Base-by-base conservation (phyloP, 1,140 invertebrate species). In the Planococcus citri region DNA sequence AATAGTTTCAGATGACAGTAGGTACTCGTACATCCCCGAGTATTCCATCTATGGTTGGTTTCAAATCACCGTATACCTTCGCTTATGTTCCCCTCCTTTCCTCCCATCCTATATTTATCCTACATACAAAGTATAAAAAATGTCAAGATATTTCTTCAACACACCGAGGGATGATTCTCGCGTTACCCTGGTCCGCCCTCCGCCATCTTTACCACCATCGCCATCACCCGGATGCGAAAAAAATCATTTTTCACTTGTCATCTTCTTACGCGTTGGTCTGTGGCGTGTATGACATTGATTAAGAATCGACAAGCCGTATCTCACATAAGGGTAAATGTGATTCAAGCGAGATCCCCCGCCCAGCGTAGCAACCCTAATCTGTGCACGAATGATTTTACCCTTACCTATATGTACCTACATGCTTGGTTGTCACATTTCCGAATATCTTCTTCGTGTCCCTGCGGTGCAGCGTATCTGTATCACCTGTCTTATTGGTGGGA, bases 171-270 rank as follows among this genome's bases (percentile, higher is more conserved):
- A n/a, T n/a, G n/a, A n/a, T n/a, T n/a, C n/a, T n/a, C n/a, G n/a
- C n/a, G n/a, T n/a, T n/a, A n/a, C n/a, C n/a, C n/a, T n/a, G n/a
- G n/a, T n/a, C n/a, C n/a, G n/a, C n/a, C n/a, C n/a, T n/a, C n/a
- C n/a, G n/a, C n/a, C n/a, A n/a, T n/a, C n/a, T n/a, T n/a, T 58
- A 58, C 51, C 3, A 58, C 3, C 3, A 4, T 8, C 60, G 60
- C 60, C 60, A 64, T 64, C 17, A 20, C 22, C 4, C 22, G 60
- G 60, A 64, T 24, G 60, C 60, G 60, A 64, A 64, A 51, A 51
- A 24, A 25, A 64, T 64, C 60, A 64, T 64, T 64, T 64, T 64
- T 64, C 60, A 64, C 60, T 64, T 64, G 60, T 64, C 60, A 64
- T 25, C 60, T 64, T 58, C 17, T n/a, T 58, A n/a, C 21, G 21